phyloP scores from a whole-genome alignment of 1,140 invertebrate species.

The Drosophila nasuta region DNA sequence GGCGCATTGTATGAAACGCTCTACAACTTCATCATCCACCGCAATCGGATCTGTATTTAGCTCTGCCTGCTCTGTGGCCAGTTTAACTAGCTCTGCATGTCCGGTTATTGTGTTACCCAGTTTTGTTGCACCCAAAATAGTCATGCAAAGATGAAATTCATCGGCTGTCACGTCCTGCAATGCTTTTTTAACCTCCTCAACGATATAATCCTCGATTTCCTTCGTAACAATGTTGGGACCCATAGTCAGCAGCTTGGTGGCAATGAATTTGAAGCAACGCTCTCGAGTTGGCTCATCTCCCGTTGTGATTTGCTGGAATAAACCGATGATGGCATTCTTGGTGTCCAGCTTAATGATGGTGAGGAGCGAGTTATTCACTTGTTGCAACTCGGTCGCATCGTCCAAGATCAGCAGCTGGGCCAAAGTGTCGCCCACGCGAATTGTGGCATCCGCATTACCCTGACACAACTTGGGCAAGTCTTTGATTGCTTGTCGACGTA shows the following conservation, averaged over 20 bases:
- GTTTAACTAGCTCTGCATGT: slow-evolving; percentile 93
- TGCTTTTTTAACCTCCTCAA: slow-evolving; percentile 95
- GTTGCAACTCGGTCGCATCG: slow-evolving; percentile 91
- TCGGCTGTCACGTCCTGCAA: slow-evolving; percentile 95
- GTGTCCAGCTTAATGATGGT: slow-evolving; percentile 87
- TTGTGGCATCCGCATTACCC: slow-evolving; percentile 92
- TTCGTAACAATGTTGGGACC: slow-evolving; percentile 92
- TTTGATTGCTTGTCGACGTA: slow-evolving; percentile 97
- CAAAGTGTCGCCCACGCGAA: slow-evolving; percentile 96
- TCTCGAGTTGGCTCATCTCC: slow-evolving; percentile 92
- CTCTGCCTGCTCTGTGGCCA: slow-evolving; percentile 93
- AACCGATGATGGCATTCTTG: slow-evolving; percentile 90
- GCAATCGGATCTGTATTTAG: slow-evolving; percentile 91
- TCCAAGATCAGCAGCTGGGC: slow-evolving; percentile 95
- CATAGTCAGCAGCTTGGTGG: slow-evolving; percentile 92
- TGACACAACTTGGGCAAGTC: slow-evolving; percentile 95
- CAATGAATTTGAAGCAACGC: slow-evolving; percentile 94
- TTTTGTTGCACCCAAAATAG: slow-evolving; percentile 92
- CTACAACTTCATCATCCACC: slow-evolving; percentile 90
- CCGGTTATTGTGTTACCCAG: slow-evolving; percentile 92
- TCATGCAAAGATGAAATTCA: slow-evolving; percentile 96
- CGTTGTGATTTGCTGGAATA: slow-evolving; percentile 94
- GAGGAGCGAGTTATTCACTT: slow-evolving; percentile 90
- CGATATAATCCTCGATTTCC: slow-evolving; percentile 94
- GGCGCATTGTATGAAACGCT: slow-evolving; percentile 93